Evolutionary conservation across 2,797 vertebrate genomes (phyloP).

Genomic region (Rhinophrynus dorsalis): DNA sequence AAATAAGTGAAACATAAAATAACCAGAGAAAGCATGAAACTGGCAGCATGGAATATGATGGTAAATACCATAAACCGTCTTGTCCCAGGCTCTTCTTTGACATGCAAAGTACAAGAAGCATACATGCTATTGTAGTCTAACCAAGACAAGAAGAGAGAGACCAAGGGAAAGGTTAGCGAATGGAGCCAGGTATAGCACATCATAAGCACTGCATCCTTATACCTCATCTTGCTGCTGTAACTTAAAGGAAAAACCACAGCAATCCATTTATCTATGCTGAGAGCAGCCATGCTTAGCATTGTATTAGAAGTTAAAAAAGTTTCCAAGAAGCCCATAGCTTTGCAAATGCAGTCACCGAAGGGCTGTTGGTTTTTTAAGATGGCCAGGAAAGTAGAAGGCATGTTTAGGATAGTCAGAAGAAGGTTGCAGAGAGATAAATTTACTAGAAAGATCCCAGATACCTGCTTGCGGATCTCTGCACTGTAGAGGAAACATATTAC

Average conservation of each 20-base stretch:
- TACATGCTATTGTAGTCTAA: constrained; percentile 74
- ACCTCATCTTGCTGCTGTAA: constrained; percentile 77
- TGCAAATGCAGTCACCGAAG: constrained; percentile 65
- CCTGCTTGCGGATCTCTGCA: constrained; percentile 73
- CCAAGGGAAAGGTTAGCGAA: constrained; percentile 68
- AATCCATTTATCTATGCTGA: constrained; percentile 79
- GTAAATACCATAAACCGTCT: constrained; percentile 71
- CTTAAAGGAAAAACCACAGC: constrained; percentile 76
- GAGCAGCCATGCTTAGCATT: constrained; percentile 78
- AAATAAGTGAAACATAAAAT: constrained; percentile 76
- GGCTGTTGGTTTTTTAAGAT: constrained; percentile 68
- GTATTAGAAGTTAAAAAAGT: constrained; percentile 75
- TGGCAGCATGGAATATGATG: constrained; percentile 69
- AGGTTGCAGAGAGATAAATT: constrained; percentile 79
- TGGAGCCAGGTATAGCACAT: constrained; percentile 75
- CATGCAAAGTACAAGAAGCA: constrained; percentile 72
- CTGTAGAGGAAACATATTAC: constrained; percentile 77
- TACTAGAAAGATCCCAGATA: constrained; percentile 73
- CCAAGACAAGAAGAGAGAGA: constrained; percentile 71
- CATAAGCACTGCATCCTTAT: constrained; percentile 69
- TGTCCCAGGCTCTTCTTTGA: constrained; percentile 63
- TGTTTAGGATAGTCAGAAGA: constrained; percentile 72
- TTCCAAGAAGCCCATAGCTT: constrained; percentile 69
- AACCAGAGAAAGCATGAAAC: constrained; percentile 72
- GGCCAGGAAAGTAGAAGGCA: constrained; percentile 73